Evolutionary conservation across 2,113 vertebrate species (phyloP), one percentile per base, ranked within the genome.

Genomic region (Oncorhynchus gorbuscha): DNA sequence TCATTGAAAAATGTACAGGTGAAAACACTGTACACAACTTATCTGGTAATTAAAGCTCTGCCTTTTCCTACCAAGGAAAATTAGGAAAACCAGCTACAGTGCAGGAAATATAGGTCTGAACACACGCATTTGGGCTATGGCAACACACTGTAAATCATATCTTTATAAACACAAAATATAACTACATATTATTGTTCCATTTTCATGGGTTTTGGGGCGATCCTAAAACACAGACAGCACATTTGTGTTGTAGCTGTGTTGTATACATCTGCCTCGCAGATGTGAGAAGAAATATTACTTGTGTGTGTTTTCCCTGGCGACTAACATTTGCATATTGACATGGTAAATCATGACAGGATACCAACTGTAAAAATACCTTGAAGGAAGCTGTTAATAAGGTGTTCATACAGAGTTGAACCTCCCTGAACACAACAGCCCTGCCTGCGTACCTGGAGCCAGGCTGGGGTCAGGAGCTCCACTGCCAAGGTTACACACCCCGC

Each of bases 391-490:
- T 65, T 78, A 83, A 68, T 69, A 76, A 28, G 18, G 24, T 69
- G 61, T 75, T 76, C 75, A 67, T 69, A 39, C 73, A 76, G 85
- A 74, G 81, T 85, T 84, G 85, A 78, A 81, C 85, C 86, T 83
- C 79, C 13, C 16, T 16, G 22, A 72, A 73, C 82, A 81, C 79
- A 77, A 45, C 39, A 45, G 8, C 39, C 39, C 39, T 45, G 39
- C 39, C 39, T 45, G 39, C 76, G 66, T 78, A 71, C 88, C 32
- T 35, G 32, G 32, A 35, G 32, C 32, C 32, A 35, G 32, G 5
- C 81, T 32, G n/a, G 64, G 86, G 78, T 83, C 79, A 83, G 39
- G 39, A 71, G 71, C 71, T 74, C 66, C 71, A 73, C 32, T 26
- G 80, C 45, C n/a, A 77, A 86, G 74, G 82, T 85, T 82, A 81